Evolutionary conservation across 2,113 vertebrate species (phyloP), one percentile per base, ranked within the genome.

Genomic region (Coptodon bakossiorum): DNA sequence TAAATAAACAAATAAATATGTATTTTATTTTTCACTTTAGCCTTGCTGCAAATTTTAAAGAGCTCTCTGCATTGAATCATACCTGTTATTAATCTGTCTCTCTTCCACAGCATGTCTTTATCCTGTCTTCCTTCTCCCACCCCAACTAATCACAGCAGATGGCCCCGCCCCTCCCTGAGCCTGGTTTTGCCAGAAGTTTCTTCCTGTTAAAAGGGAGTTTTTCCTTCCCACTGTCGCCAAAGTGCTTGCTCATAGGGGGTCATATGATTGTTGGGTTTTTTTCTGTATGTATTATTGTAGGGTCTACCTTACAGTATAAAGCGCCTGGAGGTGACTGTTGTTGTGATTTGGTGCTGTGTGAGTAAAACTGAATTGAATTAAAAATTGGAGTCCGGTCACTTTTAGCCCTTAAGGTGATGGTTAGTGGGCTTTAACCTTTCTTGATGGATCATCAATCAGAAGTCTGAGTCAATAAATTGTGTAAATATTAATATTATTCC

Each of bases 131-230:
- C 13, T 57, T 29, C 13, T 57, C 13, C 14, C 4, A 0, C 17
- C 3, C 17, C 50, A 52, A 52, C 19, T 5, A 3, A 2, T n/a
- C 5, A 0, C 24, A 57, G 54, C 24, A 57, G 12, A 57, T 57
- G 54, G 54, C 54, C 2, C 54, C 4, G 6, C 22, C 54, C 54
- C 54, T 56, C 54, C 54, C 54, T 56, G 54, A 57, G 54, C 22
- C 54, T 27, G 22, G 22, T 56, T 1, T 22, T 57, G 24, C 0
- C 0, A 3, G 13, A 59, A 13, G 56, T 59, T 59, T 1, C 27
- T 59, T 59, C 13, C 56, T 59, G 56, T 16, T 59, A 9, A 59
- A 59, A 29, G 56, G 13, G 56, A 59, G 56, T 3, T 59, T 59
- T 29, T 59, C 56, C 56, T 29, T 16, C 56, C 56, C 56, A 29